Conservation (phyloP, 2,797 vertebrate species). For the Agapornis canus region DNA sequence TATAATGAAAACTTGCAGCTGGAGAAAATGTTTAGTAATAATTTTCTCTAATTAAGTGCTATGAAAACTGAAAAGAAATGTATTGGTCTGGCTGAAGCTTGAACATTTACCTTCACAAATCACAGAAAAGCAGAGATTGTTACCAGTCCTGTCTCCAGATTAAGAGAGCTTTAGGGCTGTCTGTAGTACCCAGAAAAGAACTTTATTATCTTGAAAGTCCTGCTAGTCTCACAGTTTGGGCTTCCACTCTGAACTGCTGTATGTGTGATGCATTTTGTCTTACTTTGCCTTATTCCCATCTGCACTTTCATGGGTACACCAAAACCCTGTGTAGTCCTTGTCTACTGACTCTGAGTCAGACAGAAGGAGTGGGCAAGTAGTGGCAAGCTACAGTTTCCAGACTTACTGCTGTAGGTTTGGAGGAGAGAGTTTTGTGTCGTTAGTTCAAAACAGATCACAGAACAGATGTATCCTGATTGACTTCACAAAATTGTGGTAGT, state of each 20-base stretch:
- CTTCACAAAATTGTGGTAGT: neutral
- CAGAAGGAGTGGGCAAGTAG: neutral
- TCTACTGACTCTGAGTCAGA: neutral
- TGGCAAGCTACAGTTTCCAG: neutral
- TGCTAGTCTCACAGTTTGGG: neutral
- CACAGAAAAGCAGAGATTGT: neutral
- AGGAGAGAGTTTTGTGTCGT: neutral
- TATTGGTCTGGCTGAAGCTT: neutral
- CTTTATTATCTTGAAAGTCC: neutral
- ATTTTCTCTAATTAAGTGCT: neutral
- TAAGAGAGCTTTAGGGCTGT: neutral
- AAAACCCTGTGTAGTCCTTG: neutral
- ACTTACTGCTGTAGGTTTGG: neutral
- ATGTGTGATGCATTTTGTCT: neutral
- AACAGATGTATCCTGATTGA: neutral
- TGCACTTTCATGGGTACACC: neutral
- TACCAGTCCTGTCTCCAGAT: neutral
- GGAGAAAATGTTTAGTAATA: neutral
- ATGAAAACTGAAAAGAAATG: neutral
- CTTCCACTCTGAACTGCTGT: neutral
- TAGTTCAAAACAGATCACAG: neutral
- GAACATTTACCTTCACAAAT: neutral
- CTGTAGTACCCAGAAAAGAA: neutral
- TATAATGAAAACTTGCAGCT: neutral
- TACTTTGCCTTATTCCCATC: neutral